Conservation (phyloP, 2,797 vertebrate genomes). For the Ambastaia sidthimunki region DNA sequence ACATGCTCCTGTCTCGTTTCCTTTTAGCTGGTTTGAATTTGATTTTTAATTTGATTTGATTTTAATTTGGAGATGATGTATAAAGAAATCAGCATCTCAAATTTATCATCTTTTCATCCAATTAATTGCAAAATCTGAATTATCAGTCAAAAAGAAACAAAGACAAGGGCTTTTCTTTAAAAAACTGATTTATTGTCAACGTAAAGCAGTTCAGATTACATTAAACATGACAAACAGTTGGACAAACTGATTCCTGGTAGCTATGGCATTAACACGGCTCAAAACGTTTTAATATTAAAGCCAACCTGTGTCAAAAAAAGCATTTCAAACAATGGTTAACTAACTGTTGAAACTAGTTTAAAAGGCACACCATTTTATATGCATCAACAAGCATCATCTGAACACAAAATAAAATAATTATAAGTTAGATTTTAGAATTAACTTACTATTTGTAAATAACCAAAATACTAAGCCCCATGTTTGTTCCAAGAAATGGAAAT, state of each 20-base stretch:
- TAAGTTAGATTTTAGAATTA: conserved; percentile 65
- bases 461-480: conserved; percentile 39
- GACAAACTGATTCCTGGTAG: conserved; percentile 77
- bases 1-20: conserved; percentile 77
- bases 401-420: conserved; percentile 68
- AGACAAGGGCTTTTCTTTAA: conserved; percentile 94
- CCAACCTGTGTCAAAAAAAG: conserved; percentile 70
- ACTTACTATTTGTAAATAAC: conserved; percentile 53
- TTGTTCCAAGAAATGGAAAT: conserved; percentile 30
- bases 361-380: conserved; percentile 81
- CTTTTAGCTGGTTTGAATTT: conserved; percentile 56
- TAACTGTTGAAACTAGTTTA: conserved; percentile 65
- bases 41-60: conserved; percentile 19
- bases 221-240: conserved; percentile 91
- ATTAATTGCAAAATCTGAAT: conserved; percentile 62
- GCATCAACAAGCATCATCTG: conserved; percentile 75
- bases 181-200: conserved; percentile 96
- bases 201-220: conserved; percentile 96
- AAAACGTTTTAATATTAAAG: conserved; percentile 77
- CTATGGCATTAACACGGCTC: conserved; percentile 75
- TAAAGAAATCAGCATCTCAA: conserved; percentile 55
- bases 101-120: conserved; percentile 53
- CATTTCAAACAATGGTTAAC: conserved; percentile 67
- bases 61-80: conserved; percentile 48
- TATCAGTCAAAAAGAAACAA: conserved; percentile 91